Conservation (phyloP, 37 sponge, comb jelly and placozoan species). For the Aplysina aerophoba region DNA sequence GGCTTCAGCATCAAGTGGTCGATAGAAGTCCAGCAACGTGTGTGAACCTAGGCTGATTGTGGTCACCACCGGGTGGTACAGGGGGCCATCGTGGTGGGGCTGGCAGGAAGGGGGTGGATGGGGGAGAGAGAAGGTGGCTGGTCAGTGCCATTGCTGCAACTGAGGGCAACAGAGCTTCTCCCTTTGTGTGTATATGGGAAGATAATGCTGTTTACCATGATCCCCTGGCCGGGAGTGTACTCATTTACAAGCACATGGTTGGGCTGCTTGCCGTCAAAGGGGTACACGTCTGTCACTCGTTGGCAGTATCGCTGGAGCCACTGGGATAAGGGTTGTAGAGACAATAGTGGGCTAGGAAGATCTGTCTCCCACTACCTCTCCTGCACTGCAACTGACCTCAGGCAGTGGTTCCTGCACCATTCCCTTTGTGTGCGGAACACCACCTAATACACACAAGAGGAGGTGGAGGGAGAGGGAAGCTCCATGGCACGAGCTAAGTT, state of each 20-base stretch:
- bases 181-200: neutral
- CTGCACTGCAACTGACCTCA: neutral
- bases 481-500: neutral
- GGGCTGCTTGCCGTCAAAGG: slow-evolving; percentile 68
- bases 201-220: slow-evolving; percentile 70
- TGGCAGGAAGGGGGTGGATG: slow-evolving; percentile 17
- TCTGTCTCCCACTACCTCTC: neutral
- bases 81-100: slow-evolving; percentile 98
- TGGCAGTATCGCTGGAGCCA: slow-evolving; percentile 73
- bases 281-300: slow-evolving; percentile 45
- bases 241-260: slow-evolving; percentile 98
- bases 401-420: slow-evolving; percentile 65
- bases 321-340: slow-evolving; percentile 9
- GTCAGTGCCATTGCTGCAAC: neutral
- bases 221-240: slow-evolving; percentile 95
- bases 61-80: slow-evolving; percentile 85
- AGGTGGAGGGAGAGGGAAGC: neutral
- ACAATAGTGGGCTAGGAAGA: neutral
- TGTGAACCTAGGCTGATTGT: slow-evolving; percentile 94
- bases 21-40: slow-evolving; percentile 86
- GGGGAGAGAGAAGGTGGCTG: neutral
- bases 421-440: slow-evolving; percentile 60
- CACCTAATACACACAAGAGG: slow-evolving; percentile 13
- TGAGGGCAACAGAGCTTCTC: too few relatives aligned
- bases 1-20: slow-evolving; percentile 36